These are phyloP conservation scores for Zosterops hypoxanthus DNA, from an alignment of 2,113 vertebrate genomes.

Conservation along the genomic window DNA sequence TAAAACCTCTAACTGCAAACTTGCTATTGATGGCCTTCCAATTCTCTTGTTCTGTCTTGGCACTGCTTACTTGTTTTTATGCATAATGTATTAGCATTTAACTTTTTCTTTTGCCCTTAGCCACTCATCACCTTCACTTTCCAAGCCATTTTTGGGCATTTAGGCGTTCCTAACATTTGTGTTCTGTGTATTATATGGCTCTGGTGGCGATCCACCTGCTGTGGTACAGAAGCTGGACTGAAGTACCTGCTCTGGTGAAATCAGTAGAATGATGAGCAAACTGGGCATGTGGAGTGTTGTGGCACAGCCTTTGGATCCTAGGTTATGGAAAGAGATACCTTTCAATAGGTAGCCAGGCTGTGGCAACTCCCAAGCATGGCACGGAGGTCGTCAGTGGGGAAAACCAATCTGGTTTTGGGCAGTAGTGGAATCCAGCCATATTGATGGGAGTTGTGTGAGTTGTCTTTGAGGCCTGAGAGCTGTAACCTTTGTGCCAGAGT, in stretches of 20 bases:
- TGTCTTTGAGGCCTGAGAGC: background rate
- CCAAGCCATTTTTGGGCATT: background rate
- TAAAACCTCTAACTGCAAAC: background rate
- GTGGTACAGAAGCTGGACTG: background rate
- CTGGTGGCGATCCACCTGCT: rapidly evolving
- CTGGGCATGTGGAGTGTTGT: background rate
- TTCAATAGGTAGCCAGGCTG: background rate
- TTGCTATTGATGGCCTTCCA: background rate
- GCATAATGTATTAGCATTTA: background rate
- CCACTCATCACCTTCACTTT: background rate
- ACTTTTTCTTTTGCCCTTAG: background rate
- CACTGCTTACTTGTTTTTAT: background rate
- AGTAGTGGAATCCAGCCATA: rapidly evolving
- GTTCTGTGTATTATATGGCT: background rate
- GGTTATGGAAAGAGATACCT: background rate
- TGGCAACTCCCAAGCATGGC: background rate
- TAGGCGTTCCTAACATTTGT: background rate
- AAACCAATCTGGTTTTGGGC: background rate
- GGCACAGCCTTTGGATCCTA: background rate
- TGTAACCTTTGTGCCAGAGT: background rate
- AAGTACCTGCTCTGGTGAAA: background rate
- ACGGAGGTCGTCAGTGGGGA: rapidly evolving
- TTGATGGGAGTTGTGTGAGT: background rate
- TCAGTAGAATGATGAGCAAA: background rate
- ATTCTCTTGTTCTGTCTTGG: background rate